Conservation (phyloP, 2,113 vertebrate genomes). For the Triplophysa rosa region DNA sequence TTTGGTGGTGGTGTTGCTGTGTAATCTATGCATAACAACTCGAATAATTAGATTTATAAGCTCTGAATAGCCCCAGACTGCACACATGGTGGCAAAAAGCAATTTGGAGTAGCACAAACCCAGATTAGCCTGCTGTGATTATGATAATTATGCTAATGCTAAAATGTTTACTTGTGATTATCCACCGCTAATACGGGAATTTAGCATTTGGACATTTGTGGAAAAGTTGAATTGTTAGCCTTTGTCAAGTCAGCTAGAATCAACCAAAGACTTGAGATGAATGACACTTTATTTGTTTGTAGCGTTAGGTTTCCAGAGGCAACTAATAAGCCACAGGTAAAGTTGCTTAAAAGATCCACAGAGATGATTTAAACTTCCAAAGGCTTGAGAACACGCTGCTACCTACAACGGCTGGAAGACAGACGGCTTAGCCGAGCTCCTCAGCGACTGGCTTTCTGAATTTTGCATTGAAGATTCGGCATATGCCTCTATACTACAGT, state of each 20-base stretch:
- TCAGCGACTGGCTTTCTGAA: background rate
- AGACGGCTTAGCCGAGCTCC: background rate
- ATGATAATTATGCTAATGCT: slow-evolving; percentile 38
- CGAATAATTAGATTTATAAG: slow-evolving; percentile 33
- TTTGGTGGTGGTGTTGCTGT: background rate
- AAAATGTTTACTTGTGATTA: slow-evolving; percentile 28
- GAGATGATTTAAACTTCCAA: slow-evolving; percentile 17
- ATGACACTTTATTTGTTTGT: slow-evolving; percentile 38
- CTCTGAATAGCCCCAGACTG: slow-evolving; percentile 7
- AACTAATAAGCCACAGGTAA: slow-evolving; percentile 19
- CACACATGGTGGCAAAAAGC: slow-evolving; percentile 15
- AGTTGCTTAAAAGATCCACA: slow-evolving; percentile 34
- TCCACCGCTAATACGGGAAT: slow-evolving; percentile 19
- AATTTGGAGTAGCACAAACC: slow-evolving; percentile 28
- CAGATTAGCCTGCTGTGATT: slow-evolving; percentile 44
- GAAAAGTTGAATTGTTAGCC: background rate
- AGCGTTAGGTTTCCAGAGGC: slow-evolving; percentile 33
- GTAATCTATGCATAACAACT: background rate
- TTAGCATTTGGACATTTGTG: slow-evolving; percentile 18
- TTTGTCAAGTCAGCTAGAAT: slow-evolving; percentile 16
- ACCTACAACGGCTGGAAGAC: background rate
- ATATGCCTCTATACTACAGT: background rate
- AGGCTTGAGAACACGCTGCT: background rate
- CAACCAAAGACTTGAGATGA: background rate
- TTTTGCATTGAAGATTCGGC: background rate